These are phyloP conservation scores for Octonoba sinensis DNA, from an alignment of 2,888 invertebrate species.

Conservation along the genomic window DNA sequence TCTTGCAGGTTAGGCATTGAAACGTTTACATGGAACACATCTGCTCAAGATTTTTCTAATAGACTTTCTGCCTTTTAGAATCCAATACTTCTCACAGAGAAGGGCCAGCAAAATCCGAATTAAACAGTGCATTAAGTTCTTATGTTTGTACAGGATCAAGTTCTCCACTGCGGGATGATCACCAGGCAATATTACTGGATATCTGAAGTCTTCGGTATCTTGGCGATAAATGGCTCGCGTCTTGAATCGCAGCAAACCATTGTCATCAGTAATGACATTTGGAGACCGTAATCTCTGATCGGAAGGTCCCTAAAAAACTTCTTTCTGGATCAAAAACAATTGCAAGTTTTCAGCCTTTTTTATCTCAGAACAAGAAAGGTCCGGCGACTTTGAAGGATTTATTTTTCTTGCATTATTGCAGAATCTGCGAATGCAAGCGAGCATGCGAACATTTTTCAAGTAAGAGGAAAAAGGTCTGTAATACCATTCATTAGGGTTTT, in stretches of 20 bases:
- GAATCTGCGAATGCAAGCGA: background rate
- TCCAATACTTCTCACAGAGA: background rate
- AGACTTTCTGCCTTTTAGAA: background rate
- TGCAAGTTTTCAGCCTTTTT: too few species aligned
- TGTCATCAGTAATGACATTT: background rate
- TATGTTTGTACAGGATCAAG: background rate
- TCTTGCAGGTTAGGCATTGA: background rate
- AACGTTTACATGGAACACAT: background rate
- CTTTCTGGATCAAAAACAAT: background rate
- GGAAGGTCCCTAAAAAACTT: background rate
- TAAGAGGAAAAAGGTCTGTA: background rate
- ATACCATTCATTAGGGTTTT: background rate
- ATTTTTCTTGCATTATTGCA: background rate
- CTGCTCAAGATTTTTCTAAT: background rate
- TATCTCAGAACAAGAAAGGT: background rate
- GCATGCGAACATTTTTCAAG: background rate
- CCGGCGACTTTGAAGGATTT: background rate
- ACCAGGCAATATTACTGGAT: background rate
- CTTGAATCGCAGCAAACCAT: background rate
- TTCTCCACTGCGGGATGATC: background rate
- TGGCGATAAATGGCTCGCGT: background rate
- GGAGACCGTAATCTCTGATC: background rate
- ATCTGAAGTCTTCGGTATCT: background rate
- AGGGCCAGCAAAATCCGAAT: background rate
- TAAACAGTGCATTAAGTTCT: background rate